These are phyloP conservation scores for Coleophora flavipennella DNA, from an alignment of 2,888 invertebrate species.

Conservation along the genomic window DNA sequence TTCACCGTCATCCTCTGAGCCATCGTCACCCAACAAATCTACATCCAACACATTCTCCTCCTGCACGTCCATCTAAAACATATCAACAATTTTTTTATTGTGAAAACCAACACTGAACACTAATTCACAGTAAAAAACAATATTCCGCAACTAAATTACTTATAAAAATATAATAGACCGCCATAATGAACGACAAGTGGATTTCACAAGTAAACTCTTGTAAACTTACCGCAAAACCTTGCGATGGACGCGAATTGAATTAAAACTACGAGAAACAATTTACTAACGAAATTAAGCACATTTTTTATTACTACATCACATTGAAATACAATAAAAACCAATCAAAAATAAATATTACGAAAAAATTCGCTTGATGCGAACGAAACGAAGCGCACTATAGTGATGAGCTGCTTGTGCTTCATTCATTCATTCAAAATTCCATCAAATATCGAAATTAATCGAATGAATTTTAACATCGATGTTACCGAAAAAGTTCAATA, in stretches of 20 bases:
- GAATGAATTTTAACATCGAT: no score
- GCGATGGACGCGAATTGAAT: slow-evolving; percentile 53
- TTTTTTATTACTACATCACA: slow-evolving; percentile 48
- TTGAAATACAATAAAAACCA: slow-evolving; percentile 39
- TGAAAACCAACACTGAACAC: slow-evolving; percentile 1
- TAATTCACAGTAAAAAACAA: slow-evolving; percentile 34
- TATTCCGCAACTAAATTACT: slow-evolving; percentile 30
- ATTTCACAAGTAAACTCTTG: slow-evolving; percentile 37
- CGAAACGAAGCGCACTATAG: slow-evolving; percentile 43
- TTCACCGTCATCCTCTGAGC: slow-evolving; percentile 82
- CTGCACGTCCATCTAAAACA: slow-evolving; percentile 63
- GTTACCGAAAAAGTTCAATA: no score
- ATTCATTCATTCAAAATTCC: no score
- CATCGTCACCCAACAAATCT: slow-evolving; percentile 82
- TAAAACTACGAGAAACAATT: slow-evolving; percentile 42
- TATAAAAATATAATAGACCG: slow-evolving; percentile 48
- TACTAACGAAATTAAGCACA: slow-evolving; percentile 39
- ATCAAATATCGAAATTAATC: no score
- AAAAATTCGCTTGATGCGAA: slow-evolving; percentile 43
- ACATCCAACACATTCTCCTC: slow-evolving; percentile 74
- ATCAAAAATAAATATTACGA: slow-evolving; percentile 39
- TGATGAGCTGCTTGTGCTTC: slow-evolving; percentile 17
- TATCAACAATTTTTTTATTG: slow-evolving; percentile 5
- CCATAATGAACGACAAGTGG: slow-evolving; percentile 69
- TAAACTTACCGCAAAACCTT: slow-evolving; percentile 59